These are phyloP conservation scores for Eclectus roratus DNA, from an alignment of 2,113 vertebrate species.

Conservation along the genomic window DNA sequence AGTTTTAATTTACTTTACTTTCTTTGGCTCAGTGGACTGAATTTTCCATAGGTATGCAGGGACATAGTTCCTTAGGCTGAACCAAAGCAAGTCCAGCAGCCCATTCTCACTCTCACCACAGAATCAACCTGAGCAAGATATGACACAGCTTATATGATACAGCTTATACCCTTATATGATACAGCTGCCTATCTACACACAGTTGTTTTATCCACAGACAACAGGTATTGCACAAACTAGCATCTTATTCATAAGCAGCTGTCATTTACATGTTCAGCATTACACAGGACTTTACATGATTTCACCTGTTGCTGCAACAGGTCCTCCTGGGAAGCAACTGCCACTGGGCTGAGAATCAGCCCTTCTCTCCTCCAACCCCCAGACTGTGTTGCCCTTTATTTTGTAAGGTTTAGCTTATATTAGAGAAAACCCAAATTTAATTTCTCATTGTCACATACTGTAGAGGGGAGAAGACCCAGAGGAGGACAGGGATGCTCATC, in stretches of 20 bases:
- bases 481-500: accelerated
- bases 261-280: background rate
- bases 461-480: background rate
- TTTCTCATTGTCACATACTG: accelerated
- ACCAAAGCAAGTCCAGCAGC: background rate
- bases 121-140: background rate
- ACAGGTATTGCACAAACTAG: background rate
- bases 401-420: background rate
- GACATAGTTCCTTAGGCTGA: background rate
- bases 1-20: background rate
- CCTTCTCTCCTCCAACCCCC: background rate
- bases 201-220: background rate
- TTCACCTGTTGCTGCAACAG: background rate
- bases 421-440: background rate
- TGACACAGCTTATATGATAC: background rate
- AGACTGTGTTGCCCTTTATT: background rate
- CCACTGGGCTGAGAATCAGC: background rate
- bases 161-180: background rate
- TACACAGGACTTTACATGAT: background rate
- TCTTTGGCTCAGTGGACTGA: background rate
- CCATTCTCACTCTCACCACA: background rate
- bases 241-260: background rate
- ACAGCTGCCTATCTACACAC: background rate
- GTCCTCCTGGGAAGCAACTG: background rate
- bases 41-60: background rate